Base-by-base conservation (phyloP, 2,888 invertebrate species). In the Agrochola macilenta region DNA sequence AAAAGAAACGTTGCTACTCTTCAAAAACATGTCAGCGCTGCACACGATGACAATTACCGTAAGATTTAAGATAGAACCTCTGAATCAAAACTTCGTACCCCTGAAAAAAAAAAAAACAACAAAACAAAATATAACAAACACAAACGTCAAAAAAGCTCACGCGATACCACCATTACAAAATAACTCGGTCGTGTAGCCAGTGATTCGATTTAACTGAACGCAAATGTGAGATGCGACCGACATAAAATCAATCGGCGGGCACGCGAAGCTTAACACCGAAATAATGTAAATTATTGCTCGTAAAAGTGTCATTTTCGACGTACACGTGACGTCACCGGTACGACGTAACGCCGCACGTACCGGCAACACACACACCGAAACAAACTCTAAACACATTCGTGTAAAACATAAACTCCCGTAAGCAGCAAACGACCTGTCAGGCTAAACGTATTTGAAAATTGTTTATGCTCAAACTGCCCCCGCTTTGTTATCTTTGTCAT, bases 271-370 rank as follows among this genome's bases (percentile, higher is more conserved):
- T 94, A 94, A 95, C 95, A 95, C 95, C 95, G 93, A 94, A 95
- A 95, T 95, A 95, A 95, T 95, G 95, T 96, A 96, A 96, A 96
- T 96, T 95, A 96, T 96, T 94, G 93, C 95, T 95, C 95, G 95
- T 96, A 96, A 96, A 96, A 95, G 94, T 96, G 96, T 96, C 96
- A 96, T 96, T 96, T 95, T 95, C 94, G 95, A 95, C 95, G 94
- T 95, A 93, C 94, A 92, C 93, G 95, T 96, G 96, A 96, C 96
- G 96, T 96, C 95, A 96, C 88, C 84, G 86, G 73, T 79, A 76
- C 85, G 78, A 81, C 84, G 86, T 88, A 90, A 89, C 87, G 90
- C 85, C 89, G 84, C 84, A 90, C 88, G 83, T 88, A 83, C 85
- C 75, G 72, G 84, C 74, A 74, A 78, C 72, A 58, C 68, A 66